Percentiles rank a stretch among this genome's conserved stretches.
Evolutionary conservation across 30 jellyfish, hydroid and myxozoan species (phyloP).

Genomic region (Pelagia noctiluca): DNA sequence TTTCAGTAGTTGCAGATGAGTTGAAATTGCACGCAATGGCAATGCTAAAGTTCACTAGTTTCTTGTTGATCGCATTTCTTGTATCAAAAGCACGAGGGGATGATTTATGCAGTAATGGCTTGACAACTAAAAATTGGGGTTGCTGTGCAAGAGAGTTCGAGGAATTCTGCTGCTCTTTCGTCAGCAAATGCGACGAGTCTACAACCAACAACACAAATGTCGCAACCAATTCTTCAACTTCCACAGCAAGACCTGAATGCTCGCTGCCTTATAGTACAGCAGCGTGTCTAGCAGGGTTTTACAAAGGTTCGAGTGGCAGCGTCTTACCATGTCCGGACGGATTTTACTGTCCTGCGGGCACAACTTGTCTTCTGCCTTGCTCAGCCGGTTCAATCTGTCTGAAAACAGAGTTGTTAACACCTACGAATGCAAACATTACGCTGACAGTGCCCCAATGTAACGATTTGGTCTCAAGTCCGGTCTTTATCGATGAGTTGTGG

Average conservation of each 20-base stretch:
- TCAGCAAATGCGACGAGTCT: not conserved
- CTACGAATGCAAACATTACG: too few relatives aligned
- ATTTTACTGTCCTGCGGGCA: not conserved
- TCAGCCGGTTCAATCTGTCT: constrained; percentile 6
- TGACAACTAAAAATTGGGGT: too few relatives aligned
- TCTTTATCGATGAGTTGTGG: not conserved
- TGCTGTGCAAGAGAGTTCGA: not conserved
- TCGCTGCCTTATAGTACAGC: not conserved
- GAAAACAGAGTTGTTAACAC: too few relatives aligned
- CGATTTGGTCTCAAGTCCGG: not conserved
- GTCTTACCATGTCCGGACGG: constrained; percentile 35
- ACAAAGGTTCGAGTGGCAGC: not conserved
- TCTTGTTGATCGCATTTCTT: too few relatives aligned
- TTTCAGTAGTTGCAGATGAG: too few relatives aligned
- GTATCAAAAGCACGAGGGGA: too few relatives aligned
- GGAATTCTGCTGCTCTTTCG: constrained; percentile 16
- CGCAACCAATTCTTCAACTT: not conserved
- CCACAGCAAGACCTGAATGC: not conserved
- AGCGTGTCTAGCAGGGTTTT: constrained; percentile 11
- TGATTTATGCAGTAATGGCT: too few relatives aligned
- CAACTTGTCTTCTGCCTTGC: constrained; percentile 13
- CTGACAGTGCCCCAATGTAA: not conserved
- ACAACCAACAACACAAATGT: too few relatives aligned
- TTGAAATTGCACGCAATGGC: too few relatives aligned
- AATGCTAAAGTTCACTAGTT: too few relatives aligned